A percentile compares a stretch with the other conserved stretches of the same genome.
These are phyloP conservation scores for Platysteira castanea DNA, from an alignment of 2,113 vertebrate genomes.

Conservation along the genomic window DNA sequence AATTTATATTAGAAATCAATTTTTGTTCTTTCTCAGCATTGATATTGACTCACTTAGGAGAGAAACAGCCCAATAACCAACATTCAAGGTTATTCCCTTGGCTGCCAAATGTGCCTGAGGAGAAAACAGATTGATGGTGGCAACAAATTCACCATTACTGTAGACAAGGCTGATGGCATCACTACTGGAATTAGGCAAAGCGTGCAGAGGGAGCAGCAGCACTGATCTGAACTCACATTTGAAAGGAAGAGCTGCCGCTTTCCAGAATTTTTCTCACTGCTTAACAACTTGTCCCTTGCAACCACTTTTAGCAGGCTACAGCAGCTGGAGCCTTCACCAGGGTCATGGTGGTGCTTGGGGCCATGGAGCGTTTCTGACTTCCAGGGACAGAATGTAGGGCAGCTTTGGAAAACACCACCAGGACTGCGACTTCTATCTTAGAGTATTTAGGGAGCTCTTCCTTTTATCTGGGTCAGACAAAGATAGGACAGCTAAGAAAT, in stretches of 20 bases:
- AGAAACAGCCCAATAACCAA: not conserved
- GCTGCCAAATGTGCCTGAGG: not conserved
- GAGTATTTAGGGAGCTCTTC: not conserved
- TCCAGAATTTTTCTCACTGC: not conserved
- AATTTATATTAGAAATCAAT: not conserved
- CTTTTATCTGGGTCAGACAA: constrained; percentile 20
- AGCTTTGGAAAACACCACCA: not conserved
- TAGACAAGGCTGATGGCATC: not conserved
- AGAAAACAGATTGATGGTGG: not conserved
- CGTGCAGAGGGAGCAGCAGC: not conserved
- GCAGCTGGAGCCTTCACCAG: not conserved
- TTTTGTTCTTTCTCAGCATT: not conserved
- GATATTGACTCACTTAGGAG: not conserved
- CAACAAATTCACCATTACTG: not conserved
- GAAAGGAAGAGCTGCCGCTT: not conserved
- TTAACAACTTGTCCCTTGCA: not conserved
- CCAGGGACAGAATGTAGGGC: not conserved
- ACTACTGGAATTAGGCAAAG: not conserved
- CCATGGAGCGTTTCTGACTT: not conserved
- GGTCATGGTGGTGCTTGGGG: not conserved
- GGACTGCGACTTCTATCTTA: not conserved
- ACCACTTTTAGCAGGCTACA: not conserved
- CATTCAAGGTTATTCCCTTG: not conserved
- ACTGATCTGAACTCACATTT: not conserved
- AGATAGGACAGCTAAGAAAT: constrained; percentile 15